These are phyloP conservation scores for Ascidia mentula DNA, from an alignment of 23 tunicate species.

Conservation along the genomic window DNA sequence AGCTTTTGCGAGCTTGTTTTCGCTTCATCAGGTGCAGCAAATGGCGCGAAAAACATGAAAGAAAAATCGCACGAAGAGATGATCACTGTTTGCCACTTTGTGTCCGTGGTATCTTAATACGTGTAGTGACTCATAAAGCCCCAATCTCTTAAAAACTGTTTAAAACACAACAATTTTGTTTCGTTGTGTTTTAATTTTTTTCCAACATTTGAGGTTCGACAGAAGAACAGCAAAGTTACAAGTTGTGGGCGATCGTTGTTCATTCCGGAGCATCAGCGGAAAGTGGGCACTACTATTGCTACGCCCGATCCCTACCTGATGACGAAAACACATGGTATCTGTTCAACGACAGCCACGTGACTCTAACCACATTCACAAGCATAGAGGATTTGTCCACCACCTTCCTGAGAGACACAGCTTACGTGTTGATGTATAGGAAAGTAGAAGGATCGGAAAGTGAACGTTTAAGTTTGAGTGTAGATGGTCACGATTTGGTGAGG, in stretches of 20 bases:
- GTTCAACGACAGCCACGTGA: constrained; percentile 66
- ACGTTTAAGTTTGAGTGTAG: background rate
- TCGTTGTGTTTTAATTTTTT: no score
- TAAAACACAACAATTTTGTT: no score
- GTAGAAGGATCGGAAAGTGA: constrained; percentile 12
- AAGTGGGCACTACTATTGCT: constrained; percentile 68
- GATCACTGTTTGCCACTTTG: no score
- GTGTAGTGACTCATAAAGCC: no score
- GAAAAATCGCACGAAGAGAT: no score
- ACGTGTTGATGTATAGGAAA: constrained; percentile 32
- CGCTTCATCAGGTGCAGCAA: no score
- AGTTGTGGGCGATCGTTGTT: constrained; percentile 36
- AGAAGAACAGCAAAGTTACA: background rate
- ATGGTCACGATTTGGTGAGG: constrained; percentile 20
- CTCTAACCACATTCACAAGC: constrained; percentile 33
- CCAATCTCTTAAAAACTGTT: no score
- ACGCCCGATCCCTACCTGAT: constrained; percentile 1
- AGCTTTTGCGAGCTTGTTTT: no score
- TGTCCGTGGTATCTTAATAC: no score
- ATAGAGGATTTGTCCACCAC: constrained; percentile 21
- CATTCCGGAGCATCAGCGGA: constrained; percentile 65
- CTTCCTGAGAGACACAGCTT: constrained; percentile 53
- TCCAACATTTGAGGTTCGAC: background rate
- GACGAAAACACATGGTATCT: constrained; percentile 30
- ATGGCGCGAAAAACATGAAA: no score